Evolutionary conservation across 2,113 vertebrate genomes (phyloP), one percentile per base, ranked within the genome.

Genomic region (Hoplias malabaricus): DNA sequence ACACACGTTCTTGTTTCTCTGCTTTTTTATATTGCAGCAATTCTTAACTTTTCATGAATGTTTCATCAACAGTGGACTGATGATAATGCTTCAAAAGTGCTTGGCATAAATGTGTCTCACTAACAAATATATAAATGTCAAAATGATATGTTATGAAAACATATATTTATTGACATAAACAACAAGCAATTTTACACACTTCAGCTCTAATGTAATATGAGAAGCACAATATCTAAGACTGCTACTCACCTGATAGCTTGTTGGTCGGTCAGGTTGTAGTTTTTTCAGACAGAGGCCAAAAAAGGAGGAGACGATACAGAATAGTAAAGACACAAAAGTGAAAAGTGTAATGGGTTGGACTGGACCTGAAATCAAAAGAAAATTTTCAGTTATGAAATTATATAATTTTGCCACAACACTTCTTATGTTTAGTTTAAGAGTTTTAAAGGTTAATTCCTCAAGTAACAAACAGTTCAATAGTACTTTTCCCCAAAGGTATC

Each of bases 301-400:
- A 80, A 96, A 88, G 21, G 93, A 94, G 66, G 95, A 92, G 63
- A 93, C 0, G 1, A 95, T 80, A 77, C 93, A 96, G 80, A 84
- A 78, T 8, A 97, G 76, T 77, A 98, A 93, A 27, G 92, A 89
- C 56, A 90, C 86, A 0, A 93, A 90, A 40, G 94, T 96, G 80
- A 98, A 98, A 74, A 99, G 87, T 13, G 95, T 96, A 86, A 98
- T 93, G 70, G 91, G 92, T 67, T 93, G 93, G 5, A 92, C 27
- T 1, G 91, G 83, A 80, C 97, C 97, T 99, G 90, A 11, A 76
- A 62, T 34, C 8, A 76, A 74, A 56, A 65, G 14, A 75, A 42
- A 74, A 25, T 77, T 14, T 80, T 14, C 74, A 85, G 59, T 2
- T 63, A 38, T 43, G 10, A 3, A 57, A 10, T 16, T 5, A 65